Conservation (phyloP, 1,140 invertebrate species). For the Drosophila pruinosa region DNA sequence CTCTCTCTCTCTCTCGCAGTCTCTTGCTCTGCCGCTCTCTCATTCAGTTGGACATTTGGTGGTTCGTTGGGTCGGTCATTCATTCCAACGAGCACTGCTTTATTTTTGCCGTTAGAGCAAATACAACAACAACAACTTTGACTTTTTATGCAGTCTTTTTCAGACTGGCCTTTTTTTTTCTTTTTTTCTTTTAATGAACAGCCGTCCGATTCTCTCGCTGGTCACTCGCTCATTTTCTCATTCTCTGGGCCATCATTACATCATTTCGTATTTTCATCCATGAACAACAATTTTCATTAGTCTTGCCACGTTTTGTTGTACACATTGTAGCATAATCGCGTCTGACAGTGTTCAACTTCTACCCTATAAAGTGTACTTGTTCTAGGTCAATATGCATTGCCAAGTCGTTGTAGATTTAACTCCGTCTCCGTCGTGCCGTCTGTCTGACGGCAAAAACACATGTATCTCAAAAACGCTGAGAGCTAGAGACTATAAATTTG, state of each 20-base stretch:
- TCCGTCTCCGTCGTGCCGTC: conserved; percentile 14
- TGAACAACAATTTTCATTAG: conserved; percentile 67
- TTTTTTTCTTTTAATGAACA: conserved; percentile 36
- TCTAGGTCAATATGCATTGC: no score
- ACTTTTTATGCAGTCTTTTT: conserved; percentile 22
- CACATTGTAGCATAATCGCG: not conserved
- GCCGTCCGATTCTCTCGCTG: not conserved
- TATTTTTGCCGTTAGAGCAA: conserved; percentile 62
- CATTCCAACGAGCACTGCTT: conserved; percentile 33
- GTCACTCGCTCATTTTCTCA: conserved; percentile 2
- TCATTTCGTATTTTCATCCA: conserved; percentile 74
- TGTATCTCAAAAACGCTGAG: not conserved
- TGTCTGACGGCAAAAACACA: not conserved
- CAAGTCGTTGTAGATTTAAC: not conserved
- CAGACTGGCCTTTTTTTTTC: conserved; percentile 7
- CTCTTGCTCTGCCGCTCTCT: not conserved
- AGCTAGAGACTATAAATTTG: no score
- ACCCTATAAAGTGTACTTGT: not conserved
- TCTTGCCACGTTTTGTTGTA: conserved; percentile 1
- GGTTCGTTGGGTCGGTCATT: no score
- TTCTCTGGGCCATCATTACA: conserved; percentile 61
- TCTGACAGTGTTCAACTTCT: no score
- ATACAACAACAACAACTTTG: conserved; percentile 28
- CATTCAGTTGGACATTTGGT: no score
- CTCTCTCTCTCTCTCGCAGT: not conserved